Percentiles rank a stretch among this genome's conserved stretches.
Evolutionary conservation across 2,113 vertebrate genomes (phyloP).

Genomic region (Pandion haliaetus): DNA sequence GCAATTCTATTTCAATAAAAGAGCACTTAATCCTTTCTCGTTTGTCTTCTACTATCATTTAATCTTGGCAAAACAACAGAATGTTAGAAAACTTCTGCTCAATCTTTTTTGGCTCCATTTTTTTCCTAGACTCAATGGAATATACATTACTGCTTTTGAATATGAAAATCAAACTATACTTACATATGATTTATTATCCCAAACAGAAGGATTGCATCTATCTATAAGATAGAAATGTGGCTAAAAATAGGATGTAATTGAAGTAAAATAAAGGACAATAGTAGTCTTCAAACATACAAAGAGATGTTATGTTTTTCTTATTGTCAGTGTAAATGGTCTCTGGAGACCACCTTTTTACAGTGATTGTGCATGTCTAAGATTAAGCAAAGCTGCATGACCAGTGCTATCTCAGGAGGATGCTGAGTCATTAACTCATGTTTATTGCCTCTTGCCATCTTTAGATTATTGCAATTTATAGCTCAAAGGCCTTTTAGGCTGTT

Average conservation of each 20-base stretch:
- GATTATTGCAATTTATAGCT: constrained; percentile 63
- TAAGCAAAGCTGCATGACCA: constrained; percentile 42
- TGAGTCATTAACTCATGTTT: constrained; percentile 60
- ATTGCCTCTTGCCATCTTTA: constrained; percentile 53
- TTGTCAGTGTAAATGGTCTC: constrained; percentile 40
- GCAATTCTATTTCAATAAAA: background rate
- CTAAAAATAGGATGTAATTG: constrained; percentile 35
- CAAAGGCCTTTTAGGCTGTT: constrained; percentile 43
- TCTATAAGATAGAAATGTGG: background rate
- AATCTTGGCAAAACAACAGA: constrained; percentile 24
- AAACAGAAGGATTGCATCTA: constrained; percentile 10
- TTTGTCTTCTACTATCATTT: constrained; percentile 6
- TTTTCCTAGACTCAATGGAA: background rate
- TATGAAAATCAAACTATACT: background rate
- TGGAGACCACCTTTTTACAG: constrained; percentile 41
- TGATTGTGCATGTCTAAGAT: constrained; percentile 47
- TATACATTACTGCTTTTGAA: background rate
- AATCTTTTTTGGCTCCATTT: background rate
- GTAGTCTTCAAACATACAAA: constrained; percentile 9
- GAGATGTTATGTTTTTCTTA: constrained; percentile 28
- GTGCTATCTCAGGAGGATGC: constrained; percentile 52
- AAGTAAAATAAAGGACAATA: constrained; percentile 28
- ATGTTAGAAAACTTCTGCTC: background rate
- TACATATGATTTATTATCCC: background rate
- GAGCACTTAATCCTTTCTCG: constrained; percentile 8